Evolutionary conservation across 2,797 vertebrate genomes (phyloP), one percentile per base, ranked within the genome.

Genomic region (Crocidura indochinensis): DNA sequence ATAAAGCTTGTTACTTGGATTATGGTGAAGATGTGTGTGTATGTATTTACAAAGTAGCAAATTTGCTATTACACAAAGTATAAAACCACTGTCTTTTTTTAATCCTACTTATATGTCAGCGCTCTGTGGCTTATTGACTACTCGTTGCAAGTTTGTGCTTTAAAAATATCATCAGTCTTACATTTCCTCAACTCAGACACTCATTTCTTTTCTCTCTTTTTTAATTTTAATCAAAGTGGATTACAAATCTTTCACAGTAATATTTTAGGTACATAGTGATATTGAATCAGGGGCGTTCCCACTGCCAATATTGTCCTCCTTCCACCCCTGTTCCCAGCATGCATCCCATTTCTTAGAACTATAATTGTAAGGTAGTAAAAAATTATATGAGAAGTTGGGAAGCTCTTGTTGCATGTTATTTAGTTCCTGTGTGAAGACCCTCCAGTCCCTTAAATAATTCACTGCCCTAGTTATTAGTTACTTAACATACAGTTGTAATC

Each of bases 401-500:
- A 60, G 22, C 56, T 20, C 19, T 60, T 84, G 73, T 9, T 6
- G 51, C 7, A 60, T 60, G 15, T 7, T 46, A 38, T 47, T 60
- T 19, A 74, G 51, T 51, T 2, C 10, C 19, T 44, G 11, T 47
- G n/a, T 67, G 74, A 60, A 9, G 17, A 65, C 68, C 6, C 4
- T 29, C 11, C 6, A 3, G 56, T 15, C 3, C 38, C 17, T 84
- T 11, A 82, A 51, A 78, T 31, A 22, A 75, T 29, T 80, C 29
- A 4, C 65, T 74, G 31, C 27, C 10, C 51, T 78, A 83, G 87
- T 76, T 73, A 79, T 22, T 80, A 88, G 1, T 65, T 77, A 53
- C 38, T 38, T 38, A 73, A 31, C 79, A 9, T 73, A 11, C 22
- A 71, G 8, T 60, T 84, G 0, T 53, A 79, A 72, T 69, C 56